Evolutionary conservation across 2,888 invertebrate genomes (phyloP), one percentile per base, ranked within the genome.

Genomic region (Dynastes maya): DNA sequence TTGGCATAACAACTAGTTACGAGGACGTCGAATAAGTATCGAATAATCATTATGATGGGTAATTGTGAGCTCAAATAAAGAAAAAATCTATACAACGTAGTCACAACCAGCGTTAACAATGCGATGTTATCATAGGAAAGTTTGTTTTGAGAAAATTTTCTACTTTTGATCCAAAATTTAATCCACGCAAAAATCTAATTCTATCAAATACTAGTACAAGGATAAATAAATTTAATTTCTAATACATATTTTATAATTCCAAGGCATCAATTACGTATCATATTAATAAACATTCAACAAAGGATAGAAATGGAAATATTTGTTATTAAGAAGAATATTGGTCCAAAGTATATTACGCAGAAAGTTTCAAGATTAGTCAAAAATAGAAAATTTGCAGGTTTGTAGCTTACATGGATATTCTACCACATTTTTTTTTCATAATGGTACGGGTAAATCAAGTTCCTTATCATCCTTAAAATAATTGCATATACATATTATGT

Each of bases 41-140:
- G 61, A 29, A 29, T 22, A 51, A 3, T 45, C 22, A 29, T 2
- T 1, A 13, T 51, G 51, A 32, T 51, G 16, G 29, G 27, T 27
- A 51, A 51, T 51, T 4, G 49, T 29, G 68, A 68, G 49, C 27
- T 63, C 13, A 63, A 63, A 63, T 55, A 16, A 55, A 40, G 45
- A 65, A 64, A 37, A 65, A 40, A 37, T 37, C 37, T 65, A 22
- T 40, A 65, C 65, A 65, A 65, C 63, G 51, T 51, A 68, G 40
- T 68, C 68, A 68, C 68, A 68, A 68, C 68, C 68, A 68, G 13
- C 16, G 29, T 55, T 55, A 55, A 55, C 22, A 55, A 55, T 55
- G 55, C 45, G 45, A 45, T 45, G 55, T 5, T 22, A 29, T 29
- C 8, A 32, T 63, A 63, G 32, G 63, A 55, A 55, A 55, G n/a